Conservation (phyloP, 1,140 invertebrate species). For the Trinorchestia longiramus region DNA sequence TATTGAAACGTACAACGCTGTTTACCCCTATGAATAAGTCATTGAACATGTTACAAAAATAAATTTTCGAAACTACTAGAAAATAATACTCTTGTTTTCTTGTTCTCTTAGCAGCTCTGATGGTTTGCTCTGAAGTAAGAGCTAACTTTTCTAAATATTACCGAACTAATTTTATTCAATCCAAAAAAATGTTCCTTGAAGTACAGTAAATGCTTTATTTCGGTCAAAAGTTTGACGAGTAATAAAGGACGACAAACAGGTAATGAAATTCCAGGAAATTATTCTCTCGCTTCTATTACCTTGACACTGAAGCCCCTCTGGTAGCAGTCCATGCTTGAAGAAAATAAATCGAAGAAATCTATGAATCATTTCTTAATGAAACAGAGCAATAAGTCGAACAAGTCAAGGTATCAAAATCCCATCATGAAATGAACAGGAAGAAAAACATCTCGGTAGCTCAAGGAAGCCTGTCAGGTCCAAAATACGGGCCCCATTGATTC, state of each 20-base stretch:
- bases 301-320: background rate
- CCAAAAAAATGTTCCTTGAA: background rate
- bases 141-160: too few relatives aligned
- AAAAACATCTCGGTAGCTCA: background rate
- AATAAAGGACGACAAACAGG: background rate
- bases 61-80: too few relatives aligned
- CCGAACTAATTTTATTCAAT: background rate
- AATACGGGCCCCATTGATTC: constrained; percentile 11
- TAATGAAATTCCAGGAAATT: background rate
- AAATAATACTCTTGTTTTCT: too few relatives aligned
- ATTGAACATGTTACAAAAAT: too few relatives aligned
- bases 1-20: too few relatives aligned
- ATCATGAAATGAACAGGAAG: background rate
- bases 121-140: background rate
- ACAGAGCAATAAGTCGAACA: background rate
- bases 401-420: background rate
- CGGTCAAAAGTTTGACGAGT: background rate
- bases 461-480: background rate
- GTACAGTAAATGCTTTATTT: background rate
- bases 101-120: too few relatives aligned
- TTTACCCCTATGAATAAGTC: too few relatives aligned
- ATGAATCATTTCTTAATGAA: background rate
- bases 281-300: background rate
- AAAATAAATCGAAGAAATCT: background rate
- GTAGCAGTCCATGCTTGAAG: background rate